These are phyloP conservation scores for Drosophila paramelanica DNA, from an alignment of 2,888 invertebrate genomes.

Conservation along the genomic window DNA sequence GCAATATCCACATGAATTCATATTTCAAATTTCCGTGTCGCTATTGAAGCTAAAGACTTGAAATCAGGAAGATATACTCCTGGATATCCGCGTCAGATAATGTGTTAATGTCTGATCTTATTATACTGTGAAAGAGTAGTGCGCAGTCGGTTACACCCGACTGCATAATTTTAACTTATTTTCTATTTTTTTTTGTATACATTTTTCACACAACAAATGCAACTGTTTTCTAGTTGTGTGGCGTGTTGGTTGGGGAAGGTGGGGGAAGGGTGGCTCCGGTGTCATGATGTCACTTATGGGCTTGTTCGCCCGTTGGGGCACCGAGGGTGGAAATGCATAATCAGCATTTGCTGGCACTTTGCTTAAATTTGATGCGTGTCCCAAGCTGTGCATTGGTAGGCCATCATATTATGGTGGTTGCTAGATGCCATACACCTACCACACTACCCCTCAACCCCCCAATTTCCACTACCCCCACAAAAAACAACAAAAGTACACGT, in stretches of 20 bases:
- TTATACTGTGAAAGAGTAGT: too few species aligned
- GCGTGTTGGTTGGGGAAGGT: slow-evolving; percentile 5
- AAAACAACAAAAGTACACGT: slow-evolving; percentile 17
- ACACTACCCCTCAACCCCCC: not conserved
- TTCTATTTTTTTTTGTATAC: not conserved
- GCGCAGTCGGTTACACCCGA: too few species aligned
- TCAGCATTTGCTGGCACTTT: slow-evolving; percentile 38
- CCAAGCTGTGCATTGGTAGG: slow-evolving; percentile 40
- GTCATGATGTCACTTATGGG: slow-evolving; percentile 67
- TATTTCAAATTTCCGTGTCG: too few species aligned
- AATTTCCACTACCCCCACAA: too few species aligned
- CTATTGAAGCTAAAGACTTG: too few species aligned
- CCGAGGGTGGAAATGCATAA: slow-evolving; percentile 74
- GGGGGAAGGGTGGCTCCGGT: not conserved
- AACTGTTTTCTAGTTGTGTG: slow-evolving; percentile 71
- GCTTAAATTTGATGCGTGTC: slow-evolving; percentile 51
- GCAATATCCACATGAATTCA: too few species aligned
- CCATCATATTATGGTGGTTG: slow-evolving; percentile 43
- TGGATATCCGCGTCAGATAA: too few species aligned
- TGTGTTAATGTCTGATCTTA: too few species aligned
- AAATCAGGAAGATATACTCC: too few species aligned
- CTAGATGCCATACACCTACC: not conserved
- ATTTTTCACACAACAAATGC: slow-evolving; percentile 52
- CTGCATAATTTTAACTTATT: not conserved
- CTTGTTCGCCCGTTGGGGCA: slow-evolving; percentile 40